Evolutionary conservation across 2,888 invertebrate species (phyloP).

Genomic region (Cheilosia pagana): DNA sequence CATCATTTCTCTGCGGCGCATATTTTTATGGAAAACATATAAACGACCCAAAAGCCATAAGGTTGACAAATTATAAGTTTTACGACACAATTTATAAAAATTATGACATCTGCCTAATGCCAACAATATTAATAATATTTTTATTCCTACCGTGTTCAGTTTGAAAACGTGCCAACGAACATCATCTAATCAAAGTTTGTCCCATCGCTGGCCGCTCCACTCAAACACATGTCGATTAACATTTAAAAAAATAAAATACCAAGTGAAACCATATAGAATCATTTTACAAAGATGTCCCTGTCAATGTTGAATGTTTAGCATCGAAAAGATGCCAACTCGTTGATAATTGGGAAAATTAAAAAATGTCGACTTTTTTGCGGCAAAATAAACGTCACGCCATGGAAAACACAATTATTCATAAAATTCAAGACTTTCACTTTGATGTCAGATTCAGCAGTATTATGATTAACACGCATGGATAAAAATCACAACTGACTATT

Average conservation of each 20-base stretch:
- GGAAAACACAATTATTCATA: not conserved
- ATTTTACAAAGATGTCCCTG: constrained; percentile 40
- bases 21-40: constrained; percentile 7
- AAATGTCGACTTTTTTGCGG: not conserved
- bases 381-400: not conserved
- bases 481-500: constrained; percentile 39
- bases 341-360: constrained; percentile 42
- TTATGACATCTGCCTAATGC: constrained; percentile 52
- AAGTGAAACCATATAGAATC: not conserved
- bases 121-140: constrained; percentile 53
- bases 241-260: not conserved
- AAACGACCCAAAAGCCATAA: constrained; percentile 46
- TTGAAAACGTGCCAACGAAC: constrained; percentile 51
- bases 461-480: constrained; percentile 49
- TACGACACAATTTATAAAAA: constrained; percentile 57
- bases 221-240: constrained; percentile 18
- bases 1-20: not conserved
- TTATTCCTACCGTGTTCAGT: constrained; percentile 32
- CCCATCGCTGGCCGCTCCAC: not conserved
- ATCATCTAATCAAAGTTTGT: constrained; percentile 18
- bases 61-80: constrained; percentile 68
- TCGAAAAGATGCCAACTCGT: constrained; percentile 15
- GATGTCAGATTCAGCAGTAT: constrained; percentile 41
- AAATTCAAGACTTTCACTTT: constrained; percentile 34
- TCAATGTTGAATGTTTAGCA: constrained; percentile 27